Conservation (phyloP, 1,140 invertebrate genomes). For the Drosophila sproati region DNA sequence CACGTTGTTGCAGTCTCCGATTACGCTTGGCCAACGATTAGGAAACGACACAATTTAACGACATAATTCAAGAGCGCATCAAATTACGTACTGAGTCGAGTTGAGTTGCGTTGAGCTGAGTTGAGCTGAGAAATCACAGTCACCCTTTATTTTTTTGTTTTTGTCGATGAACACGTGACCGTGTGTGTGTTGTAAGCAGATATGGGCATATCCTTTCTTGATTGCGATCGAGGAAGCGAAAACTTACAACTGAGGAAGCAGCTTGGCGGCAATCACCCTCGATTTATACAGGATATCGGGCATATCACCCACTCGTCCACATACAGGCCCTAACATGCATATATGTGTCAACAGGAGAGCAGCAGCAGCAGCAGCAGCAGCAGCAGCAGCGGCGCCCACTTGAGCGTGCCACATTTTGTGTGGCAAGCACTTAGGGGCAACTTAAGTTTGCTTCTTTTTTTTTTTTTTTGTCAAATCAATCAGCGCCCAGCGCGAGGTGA, state of each 20-base stretch:
- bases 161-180: conserved; percentile 33
- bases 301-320: conserved; percentile 57
- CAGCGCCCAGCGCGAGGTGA: conserved; percentile 28
- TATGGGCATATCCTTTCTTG: conserved; percentile 77
- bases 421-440: conserved; percentile 62
- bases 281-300: conserved; percentile 66
- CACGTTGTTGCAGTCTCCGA: conserved; percentile 49
- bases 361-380: conserved; percentile 24
- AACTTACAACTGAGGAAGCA: conserved; percentile 81
- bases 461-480: conserved; percentile 61
- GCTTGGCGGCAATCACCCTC: conserved; percentile 7
- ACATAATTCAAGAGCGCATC: conserved; percentile 82
- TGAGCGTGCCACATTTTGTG: conserved; percentile 55
- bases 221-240: conserved; percentile 80
- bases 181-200: conserved; percentile 67
- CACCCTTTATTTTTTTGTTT: conserved; percentile 57
- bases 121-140: conserved; percentile 33
- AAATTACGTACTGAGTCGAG: conserved; percentile 55
- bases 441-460: conserved; percentile 35
- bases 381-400: conserved; percentile 45
- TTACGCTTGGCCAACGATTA: conserved; percentile 72
- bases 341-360: conserved; percentile 72
- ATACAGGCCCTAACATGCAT: conserved; percentile 10
- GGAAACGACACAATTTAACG: conserved; percentile 83
- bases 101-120: neutral